Base-by-base conservation (phyloP, 2,113 vertebrate species). In the Athene noctua region DNA sequence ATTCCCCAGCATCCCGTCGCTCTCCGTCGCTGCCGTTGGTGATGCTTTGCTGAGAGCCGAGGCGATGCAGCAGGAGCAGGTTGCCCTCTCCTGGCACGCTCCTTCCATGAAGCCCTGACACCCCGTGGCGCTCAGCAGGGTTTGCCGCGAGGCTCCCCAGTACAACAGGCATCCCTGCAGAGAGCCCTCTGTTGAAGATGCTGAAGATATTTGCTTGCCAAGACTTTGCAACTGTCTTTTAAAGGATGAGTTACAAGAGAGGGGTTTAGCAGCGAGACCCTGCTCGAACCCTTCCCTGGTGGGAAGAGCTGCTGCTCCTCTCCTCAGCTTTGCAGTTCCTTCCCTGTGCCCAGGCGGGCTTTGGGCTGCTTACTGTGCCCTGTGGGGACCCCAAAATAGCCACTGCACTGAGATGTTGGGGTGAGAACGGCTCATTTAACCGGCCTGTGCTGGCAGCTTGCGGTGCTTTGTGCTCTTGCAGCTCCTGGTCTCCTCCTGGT, bases 381-480 rank as follows among this genome's bases (percentile, higher is more conserved):
- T 1, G 0, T 11, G 36, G 36, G 34, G 59, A 30, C 72, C 16
- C 23, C 62, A 16, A 6, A 94, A 30, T 11, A 23, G 9, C 49
- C 3, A 0, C 20, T 0, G 0, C 29, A 1, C 25, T 0, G 8
- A 34, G 61, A 13, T 1, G 5, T 8, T 0, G 0, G 23, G 23
- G 4, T 36, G 46, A 46, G 11, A 15, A 1, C 1, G 2, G 77
- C 80, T 91, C 27, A 5, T 54, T 27, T 5, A 1, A 12, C 36
- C 0, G 15, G 73, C 27, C 32, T 78, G n/a, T 91, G 95, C 94
- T 97, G 96, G 90, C 70, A 59, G 32, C 92, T 90, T 5, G 70
- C 2, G 79, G 85, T n/a, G 74, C 66, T 30, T 17, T 16, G 26
- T 34, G 85, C 52, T 92, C 52, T 17, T 67, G 78, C 92, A 80